Conservation (phyloP, 2,113 vertebrate genomes). For the Mesitornis unicolor region DNA sequence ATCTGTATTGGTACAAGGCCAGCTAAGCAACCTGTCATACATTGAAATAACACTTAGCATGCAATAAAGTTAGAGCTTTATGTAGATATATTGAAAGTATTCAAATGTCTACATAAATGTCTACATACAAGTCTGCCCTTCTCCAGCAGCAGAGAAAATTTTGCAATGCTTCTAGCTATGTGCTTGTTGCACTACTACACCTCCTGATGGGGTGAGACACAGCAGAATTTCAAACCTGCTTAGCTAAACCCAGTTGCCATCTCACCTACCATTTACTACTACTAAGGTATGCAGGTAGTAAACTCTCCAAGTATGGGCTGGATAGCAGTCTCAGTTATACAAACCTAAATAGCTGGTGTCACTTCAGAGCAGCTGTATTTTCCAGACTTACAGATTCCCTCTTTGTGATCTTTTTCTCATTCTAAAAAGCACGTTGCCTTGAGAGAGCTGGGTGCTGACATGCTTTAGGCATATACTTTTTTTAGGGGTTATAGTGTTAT, state of each 20-base stretch:
- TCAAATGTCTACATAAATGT: neutral
- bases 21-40: neutral
- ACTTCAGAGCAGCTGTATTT: neutral
- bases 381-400: neutral
- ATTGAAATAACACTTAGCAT: neutral
- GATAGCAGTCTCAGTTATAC: neutral
- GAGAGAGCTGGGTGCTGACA: neutral
- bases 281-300: neutral
- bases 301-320: neutral
- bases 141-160: neutral
- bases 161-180: neutral
- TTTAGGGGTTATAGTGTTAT: neutral
- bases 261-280: neutral
- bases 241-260: neutral
- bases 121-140: neutral
- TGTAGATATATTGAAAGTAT: neutral
- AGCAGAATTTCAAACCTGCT: neutral
- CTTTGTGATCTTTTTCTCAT: neutral
- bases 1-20: neutral
- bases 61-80: neutral
- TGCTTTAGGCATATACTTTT: neutral
- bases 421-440: neutral
- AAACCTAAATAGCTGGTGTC: neutral
- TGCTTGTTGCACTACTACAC: neutral
- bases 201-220: neutral